A percentile compares a stretch with the other conserved stretches of the same genome.
These are phyloP conservation scores for Callimorpha dominula DNA, from an alignment of 2,888 invertebrate species.

Conservation along the genomic window DNA sequence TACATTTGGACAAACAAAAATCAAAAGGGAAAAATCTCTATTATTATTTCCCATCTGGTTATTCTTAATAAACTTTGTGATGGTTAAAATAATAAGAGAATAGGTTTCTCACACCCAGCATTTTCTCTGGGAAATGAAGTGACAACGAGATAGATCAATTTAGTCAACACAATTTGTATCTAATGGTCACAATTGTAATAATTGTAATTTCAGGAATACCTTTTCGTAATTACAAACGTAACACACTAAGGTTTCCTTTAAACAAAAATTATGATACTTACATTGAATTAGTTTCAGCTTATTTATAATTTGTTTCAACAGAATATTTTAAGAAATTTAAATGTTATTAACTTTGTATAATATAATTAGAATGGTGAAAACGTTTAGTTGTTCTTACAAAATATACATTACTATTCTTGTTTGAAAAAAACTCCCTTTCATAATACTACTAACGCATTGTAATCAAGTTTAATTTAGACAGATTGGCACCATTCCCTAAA, in stretches of 20 bases:
- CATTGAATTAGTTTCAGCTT: background rate
- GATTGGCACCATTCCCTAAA: slow-evolving; percentile 49
- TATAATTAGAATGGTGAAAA: background rate
- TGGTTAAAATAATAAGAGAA: background rate
- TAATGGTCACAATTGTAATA: background rate
- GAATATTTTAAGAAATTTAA: background rate
- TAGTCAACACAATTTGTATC: background rate
- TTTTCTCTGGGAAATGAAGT: no score
- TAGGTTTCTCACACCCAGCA: no score
- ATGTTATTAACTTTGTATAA: background rate
- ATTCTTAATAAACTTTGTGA: background rate
- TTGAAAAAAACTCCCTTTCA: slow-evolving; percentile 21
- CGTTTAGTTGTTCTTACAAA: background rate
- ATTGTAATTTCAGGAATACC: background rate
- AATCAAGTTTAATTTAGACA: slow-evolving; percentile 51
- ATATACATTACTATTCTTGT: background rate
- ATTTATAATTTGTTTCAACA: background rate
- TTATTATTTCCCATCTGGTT: background rate
- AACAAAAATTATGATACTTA: background rate
- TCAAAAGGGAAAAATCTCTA: background rate
- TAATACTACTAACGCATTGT: slow-evolving; percentile 41
- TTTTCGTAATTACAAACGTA: no score
- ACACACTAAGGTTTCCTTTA: no score
- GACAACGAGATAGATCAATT: no score
- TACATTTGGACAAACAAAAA: background rate